These are phyloP conservation scores for Drosophila oshimai DNA, from an alignment of 1,140 invertebrate genomes.

Conservation along the genomic window DNA sequence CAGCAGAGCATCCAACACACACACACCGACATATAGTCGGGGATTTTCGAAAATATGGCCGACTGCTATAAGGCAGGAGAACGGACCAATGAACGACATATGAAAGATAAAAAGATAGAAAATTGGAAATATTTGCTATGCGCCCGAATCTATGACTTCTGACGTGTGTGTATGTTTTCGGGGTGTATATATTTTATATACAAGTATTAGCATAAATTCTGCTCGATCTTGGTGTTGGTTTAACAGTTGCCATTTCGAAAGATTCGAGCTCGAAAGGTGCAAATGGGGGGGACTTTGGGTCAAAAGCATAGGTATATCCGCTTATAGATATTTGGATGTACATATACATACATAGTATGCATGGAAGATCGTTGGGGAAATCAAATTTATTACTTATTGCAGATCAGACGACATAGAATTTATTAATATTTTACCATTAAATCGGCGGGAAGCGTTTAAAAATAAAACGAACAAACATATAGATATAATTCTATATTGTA, in stretches of 20 bases:
- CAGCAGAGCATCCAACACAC: constrained; percentile 42
- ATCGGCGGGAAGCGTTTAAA: constrained; percentile 62
- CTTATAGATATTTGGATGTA: neutral
- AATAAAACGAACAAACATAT: constrained; percentile 52
- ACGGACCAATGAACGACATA: constrained; percentile 68
- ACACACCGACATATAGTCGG: constrained; percentile 13
- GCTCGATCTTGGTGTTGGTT: constrained; percentile 30
- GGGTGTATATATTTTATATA: constrained; percentile 25
- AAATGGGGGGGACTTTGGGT: constrained; percentile 49
- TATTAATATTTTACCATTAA: constrained; percentile 75
- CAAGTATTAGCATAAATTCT: constrained; percentile 15
- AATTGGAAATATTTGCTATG: constrained; percentile 74
- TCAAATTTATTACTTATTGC: constrained; percentile 76
- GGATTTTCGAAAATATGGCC: constrained; percentile 68
- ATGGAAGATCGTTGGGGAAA: constrained; percentile 37
- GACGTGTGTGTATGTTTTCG: neutral
- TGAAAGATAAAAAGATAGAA: constrained; percentile 73
- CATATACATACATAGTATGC: neutral
- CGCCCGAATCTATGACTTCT: constrained; percentile 43
- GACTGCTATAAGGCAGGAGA: constrained; percentile 59
- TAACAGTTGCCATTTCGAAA: constrained; percentile 74
- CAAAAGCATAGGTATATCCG: constrained; percentile 24
- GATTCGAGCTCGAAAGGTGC: constrained; percentile 71
- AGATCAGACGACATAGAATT: constrained; percentile 64
- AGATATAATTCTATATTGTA: constrained; percentile 47